phyloP scores from a whole-genome alignment of 1,140 invertebrate species.

The Monochamus saltuarius region DNA sequence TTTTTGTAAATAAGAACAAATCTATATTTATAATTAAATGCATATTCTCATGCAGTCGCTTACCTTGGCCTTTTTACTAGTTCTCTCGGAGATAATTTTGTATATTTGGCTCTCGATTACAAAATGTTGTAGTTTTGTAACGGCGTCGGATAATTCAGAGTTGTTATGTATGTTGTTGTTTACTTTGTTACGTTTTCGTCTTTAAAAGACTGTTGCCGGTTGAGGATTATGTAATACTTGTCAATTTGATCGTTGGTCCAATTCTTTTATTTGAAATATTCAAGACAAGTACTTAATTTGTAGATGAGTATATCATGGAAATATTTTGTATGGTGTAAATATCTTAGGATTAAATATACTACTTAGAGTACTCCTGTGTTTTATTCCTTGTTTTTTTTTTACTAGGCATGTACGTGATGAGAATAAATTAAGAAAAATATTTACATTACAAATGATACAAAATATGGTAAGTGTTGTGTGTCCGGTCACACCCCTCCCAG shows the following conservation, averaged over 20 bases:
- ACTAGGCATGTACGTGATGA: too few relatives aligned
- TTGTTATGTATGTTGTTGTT: conserved; percentile 11
- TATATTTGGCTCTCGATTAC: conserved; percentile 20
- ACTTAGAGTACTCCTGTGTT: too few relatives aligned
- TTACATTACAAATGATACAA: too few relatives aligned
- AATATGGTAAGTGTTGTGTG: too few relatives aligned
- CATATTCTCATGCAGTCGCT: neutral
- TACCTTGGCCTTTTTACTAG: neutral
- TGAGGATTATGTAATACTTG: conserved; percentile 18
- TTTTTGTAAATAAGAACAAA: conserved; percentile 21
- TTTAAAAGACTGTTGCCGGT: conserved; percentile 21
- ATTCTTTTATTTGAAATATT: conserved; percentile 1
- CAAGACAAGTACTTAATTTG: conserved; percentile 32
- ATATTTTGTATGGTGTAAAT: too few relatives aligned
- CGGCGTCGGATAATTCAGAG: neutral
- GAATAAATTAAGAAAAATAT: too few relatives aligned
- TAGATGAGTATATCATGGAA: too few relatives aligned
- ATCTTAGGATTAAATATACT: too few relatives aligned
- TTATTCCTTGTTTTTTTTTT: neutral
- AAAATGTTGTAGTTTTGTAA: conserved; percentile 34
- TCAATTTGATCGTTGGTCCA: conserved; percentile 20
- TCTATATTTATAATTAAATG: conserved; percentile 14
- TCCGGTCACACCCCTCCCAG: too few relatives aligned
- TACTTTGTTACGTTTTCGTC: conserved; percentile 23
- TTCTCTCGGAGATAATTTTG: neutral